These are phyloP conservation scores for Poeciliopsis occidentalis DNA, from an alignment of 2,113 vertebrate genomes.

Conservation along the genomic window DNA sequence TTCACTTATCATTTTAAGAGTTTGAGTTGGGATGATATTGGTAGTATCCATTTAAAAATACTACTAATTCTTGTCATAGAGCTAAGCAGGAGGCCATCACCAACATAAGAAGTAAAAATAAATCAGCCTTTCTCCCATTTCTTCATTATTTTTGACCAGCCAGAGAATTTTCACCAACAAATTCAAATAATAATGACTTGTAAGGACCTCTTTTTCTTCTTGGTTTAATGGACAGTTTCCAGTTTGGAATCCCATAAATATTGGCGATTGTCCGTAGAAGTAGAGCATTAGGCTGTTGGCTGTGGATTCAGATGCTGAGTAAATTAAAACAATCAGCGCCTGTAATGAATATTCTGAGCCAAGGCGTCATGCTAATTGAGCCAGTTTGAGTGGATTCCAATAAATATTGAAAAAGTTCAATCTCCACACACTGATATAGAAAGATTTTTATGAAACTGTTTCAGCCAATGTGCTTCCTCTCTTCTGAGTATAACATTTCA, in stretches of 20 bases:
- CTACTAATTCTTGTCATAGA: background rate
- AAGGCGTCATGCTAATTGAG: background rate
- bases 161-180: background rate
- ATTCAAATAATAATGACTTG: background rate
- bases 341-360: conserved; percentile 1
- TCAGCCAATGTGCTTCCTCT: background rate
- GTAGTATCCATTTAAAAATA: background rate
- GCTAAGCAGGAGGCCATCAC: background rate
- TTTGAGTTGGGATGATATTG: too few species aligned
- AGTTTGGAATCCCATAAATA: background rate
- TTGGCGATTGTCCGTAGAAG: background rate
- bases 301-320: background rate
- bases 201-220: background rate
- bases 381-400: background rate
- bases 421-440: background rate
- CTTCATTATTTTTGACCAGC: background rate
- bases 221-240: background rate
- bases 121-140: background rate
- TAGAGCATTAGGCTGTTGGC: background rate
- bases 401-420: background rate
- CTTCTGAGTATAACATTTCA: background rate
- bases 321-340: background rate
- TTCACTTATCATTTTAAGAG: too few species aligned
- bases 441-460: background rate
- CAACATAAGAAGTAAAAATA: background rate